These are phyloP conservation scores for Brachynemurus nebulosus DNA, from an alignment of 2,888 invertebrate genomes.

Conservation along the genomic window DNA sequence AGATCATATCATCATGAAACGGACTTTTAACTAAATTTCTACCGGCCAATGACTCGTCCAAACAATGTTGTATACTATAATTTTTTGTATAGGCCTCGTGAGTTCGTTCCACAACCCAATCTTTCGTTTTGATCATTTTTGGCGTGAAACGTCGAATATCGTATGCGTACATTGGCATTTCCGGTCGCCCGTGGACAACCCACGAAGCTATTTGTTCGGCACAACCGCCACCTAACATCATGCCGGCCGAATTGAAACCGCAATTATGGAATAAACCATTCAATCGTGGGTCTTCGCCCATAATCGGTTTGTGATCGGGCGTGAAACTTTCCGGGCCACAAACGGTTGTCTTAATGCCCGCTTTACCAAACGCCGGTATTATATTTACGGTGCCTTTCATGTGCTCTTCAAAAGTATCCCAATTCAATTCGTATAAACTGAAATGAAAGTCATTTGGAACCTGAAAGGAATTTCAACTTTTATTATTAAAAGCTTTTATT, in stretches of 20 bases:
- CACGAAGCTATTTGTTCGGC: conserved; percentile 75
- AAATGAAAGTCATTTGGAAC: conserved; percentile 67
- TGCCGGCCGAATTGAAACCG: conserved; percentile 82
- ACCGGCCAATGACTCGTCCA: conserved; percentile 72
- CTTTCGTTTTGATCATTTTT: conserved; percentile 49
- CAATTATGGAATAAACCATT: conserved; percentile 73
- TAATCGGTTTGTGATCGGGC: conserved; percentile 76
- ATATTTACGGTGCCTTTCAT: conserved; percentile 56
- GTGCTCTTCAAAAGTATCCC: conserved; percentile 69
- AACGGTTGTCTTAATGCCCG: conserved; percentile 73
- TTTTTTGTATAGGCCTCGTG: conserved; percentile 86
- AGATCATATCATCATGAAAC: conserved; percentile 52
- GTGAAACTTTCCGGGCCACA: conserved; percentile 90
- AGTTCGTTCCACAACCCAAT: conserved; percentile 69
- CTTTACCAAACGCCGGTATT: conserved; percentile 56
- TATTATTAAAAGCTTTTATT: no score
- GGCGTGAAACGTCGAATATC: conserved; percentile 74
- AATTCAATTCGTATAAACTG: conserved; percentile 74
- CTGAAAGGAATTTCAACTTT: conserved; percentile 31
- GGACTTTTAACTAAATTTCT: conserved; percentile 54
- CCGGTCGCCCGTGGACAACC: conserved; percentile 70
- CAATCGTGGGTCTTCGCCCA: conserved; percentile 61
- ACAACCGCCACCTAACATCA: conserved; percentile 84
- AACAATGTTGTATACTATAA: conserved; percentile 67
- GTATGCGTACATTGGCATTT: conserved; percentile 72